Percentiles rank a stretch among this genome's conserved stretches.
These are phyloP conservation scores for Periparus ater DNA, from an alignment of 2,797 vertebrate species.

Conservation along the genomic window DNA sequence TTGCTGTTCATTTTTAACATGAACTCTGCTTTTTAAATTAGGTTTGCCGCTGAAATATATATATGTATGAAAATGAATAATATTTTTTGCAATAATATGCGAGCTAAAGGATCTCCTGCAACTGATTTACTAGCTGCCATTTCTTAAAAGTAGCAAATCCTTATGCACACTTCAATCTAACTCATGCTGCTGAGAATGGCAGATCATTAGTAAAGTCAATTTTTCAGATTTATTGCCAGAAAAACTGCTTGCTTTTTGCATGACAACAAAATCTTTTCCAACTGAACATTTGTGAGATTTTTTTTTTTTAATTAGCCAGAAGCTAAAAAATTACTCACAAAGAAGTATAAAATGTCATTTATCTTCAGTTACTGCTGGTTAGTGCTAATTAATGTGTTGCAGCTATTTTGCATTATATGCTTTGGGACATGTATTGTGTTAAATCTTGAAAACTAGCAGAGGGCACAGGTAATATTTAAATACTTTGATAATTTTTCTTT, in stretches of 20 bases:
- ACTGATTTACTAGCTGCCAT: background rate
- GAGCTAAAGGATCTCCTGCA: background rate
- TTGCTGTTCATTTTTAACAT: slow-evolving; percentile 36
- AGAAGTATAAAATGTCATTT: background rate
- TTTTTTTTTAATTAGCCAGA: slow-evolving; percentile 15
- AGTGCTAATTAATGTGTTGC: background rate
- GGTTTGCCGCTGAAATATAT: slow-evolving; percentile 47
- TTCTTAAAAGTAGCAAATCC: slow-evolving; percentile 47
- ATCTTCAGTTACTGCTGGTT: background rate
- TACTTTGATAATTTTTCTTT: background rate
- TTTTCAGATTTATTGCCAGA: slow-evolving; percentile 28
- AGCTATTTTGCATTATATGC: background rate
- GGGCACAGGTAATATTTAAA: background rate
- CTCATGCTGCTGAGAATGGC: background rate
- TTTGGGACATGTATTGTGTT: background rate
- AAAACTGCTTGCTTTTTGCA: background rate
- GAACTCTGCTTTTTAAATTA: slow-evolving; percentile 59
- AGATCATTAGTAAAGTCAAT: background rate
- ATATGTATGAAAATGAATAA: slow-evolving; percentile 42
- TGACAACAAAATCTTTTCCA: background rate
- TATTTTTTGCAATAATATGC: slow-evolving; percentile 25
- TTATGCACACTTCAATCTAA: background rate
- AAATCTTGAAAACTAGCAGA: background rate
- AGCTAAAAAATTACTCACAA: background rate
- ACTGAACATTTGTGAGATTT: background rate